phyloP scores from a whole-genome alignment of 2,113 vertebrate genomes.

The Protomyctophum bolini region DNA sequence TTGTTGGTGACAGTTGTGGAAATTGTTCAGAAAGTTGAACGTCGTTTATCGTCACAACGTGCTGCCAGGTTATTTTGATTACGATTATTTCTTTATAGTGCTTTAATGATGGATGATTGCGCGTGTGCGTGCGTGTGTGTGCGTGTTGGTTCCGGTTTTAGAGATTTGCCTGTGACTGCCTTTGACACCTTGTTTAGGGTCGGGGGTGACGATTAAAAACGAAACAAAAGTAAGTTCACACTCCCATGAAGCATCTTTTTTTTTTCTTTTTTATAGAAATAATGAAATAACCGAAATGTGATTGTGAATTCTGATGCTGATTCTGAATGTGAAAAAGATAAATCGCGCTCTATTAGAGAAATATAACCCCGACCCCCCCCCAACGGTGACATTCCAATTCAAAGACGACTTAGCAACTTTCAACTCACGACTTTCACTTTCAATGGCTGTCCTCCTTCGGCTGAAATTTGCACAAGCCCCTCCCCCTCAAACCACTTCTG shows the following conservation, averaged over 20 bases:
- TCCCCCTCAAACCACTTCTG: neutral
- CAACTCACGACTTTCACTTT: constrained; percentile 53
- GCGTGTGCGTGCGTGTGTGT: constrained; percentile 3
- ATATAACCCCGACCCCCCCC: constrained; percentile 44
- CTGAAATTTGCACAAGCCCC: constrained; percentile 71
- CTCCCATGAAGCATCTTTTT: too few relatives aligned
- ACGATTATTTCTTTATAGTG: constrained; percentile 23
- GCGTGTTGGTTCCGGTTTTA: constrained; percentile 41
- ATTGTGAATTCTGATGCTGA: neutral
- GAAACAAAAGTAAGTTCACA: neutral
- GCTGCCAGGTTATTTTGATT: constrained; percentile 29
- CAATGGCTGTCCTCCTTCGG: constrained; percentile 63
- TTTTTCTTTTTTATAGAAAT: constrained; percentile 16
- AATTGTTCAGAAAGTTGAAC: constrained; percentile 20
- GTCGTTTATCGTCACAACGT: constrained; percentile 14
- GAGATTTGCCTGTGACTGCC: constrained; percentile 68
- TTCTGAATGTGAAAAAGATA: constrained; percentile 38
- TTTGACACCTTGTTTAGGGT: constrained; percentile 53
- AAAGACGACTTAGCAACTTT: constrained; percentile 48
- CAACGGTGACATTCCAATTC: constrained; percentile 74
- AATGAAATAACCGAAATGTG: constrained; percentile 20
- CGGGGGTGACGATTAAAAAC: constrained; percentile 43
- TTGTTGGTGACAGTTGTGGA: constrained; percentile 4
- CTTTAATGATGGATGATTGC: constrained; percentile 37
- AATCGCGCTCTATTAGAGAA: constrained; percentile 32